phyloP scores from a whole-genome alignment of 2,113 vertebrate species.

The Stigmatopora argus region DNA sequence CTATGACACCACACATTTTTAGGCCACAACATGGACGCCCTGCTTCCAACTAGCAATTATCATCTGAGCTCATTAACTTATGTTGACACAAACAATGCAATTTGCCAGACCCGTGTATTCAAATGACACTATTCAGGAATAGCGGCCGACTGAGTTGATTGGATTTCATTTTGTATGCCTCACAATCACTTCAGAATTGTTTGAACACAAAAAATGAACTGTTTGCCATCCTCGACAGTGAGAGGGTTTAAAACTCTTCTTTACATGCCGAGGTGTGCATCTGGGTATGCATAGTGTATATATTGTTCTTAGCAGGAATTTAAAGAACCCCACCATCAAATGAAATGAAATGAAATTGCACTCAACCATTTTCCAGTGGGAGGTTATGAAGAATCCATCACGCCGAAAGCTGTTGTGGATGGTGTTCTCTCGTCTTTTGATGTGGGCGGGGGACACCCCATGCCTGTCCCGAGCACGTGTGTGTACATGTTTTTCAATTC shows the following conservation, averaged over 20 bases:
- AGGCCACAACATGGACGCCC: conserved; percentile 40
- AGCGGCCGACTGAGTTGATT: conserved; percentile 59
- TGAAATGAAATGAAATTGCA: not conserved
- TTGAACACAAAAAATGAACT: conserved; percentile 60
- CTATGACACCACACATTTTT: conserved; percentile 46
- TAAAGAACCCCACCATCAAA: not conserved
- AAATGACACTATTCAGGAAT: conserved; percentile 57
- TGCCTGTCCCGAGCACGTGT: too few relatives aligned
- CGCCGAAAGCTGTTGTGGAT: too few relatives aligned
- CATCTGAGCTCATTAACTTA: conserved; percentile 65
- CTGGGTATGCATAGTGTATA: conserved; percentile 24
- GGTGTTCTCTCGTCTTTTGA: too few relatives aligned
- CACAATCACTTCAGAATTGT: conserved; percentile 61
- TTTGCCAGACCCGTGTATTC: conserved; percentile 59
- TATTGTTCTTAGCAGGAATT: conserved; percentile 13
- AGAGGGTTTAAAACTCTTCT: conserved; percentile 34
- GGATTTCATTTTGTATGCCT: conserved; percentile 51
- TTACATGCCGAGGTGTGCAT: conserved; percentile 25
- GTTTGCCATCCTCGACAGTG: conserved; percentile 29
- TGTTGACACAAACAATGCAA: conserved; percentile 67
- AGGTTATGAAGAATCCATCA: not conserved
- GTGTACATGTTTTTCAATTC: too few relatives aligned
- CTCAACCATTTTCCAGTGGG: not conserved
- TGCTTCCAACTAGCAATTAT: conserved; percentile 65
- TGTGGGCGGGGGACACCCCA: too few relatives aligned